These are phyloP conservation scores for Clitarchus hookeri DNA, from an alignment of 2,888 invertebrate species.

Conservation along the genomic window DNA sequence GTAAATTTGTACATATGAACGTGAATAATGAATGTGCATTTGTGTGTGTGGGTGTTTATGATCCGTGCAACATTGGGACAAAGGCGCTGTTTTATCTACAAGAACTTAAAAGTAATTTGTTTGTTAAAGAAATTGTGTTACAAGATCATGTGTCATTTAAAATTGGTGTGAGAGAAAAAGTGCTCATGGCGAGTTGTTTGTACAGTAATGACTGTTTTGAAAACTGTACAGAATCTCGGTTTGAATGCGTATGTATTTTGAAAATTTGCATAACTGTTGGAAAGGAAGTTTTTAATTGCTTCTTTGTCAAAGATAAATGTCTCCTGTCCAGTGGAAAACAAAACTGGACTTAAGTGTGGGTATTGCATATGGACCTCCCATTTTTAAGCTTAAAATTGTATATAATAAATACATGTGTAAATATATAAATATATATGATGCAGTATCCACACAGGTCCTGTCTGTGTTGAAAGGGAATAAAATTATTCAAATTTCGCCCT, in stretches of 20 bases:
- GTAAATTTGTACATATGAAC: conserved; percentile 14
- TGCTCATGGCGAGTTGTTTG: neutral
- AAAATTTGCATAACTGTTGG: conserved; percentile 3
- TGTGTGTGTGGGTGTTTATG: neutral
- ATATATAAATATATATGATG: conserved; percentile 4
- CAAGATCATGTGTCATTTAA: conserved; percentile 7
- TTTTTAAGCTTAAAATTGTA: conserved; percentile 3
- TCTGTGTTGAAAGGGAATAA: conserved; percentile 14
- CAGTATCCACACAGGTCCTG: conserved; percentile 14
- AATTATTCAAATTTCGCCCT: neutral
- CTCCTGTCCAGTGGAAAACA: neutral
- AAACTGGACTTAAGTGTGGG: neutral
- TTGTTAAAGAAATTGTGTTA: conserved; percentile 14
- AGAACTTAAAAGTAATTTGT: conserved; percentile 6
- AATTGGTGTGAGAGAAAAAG: neutral
- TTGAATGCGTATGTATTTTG: neutral
- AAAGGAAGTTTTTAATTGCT: conserved; percentile 6
- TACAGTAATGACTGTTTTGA: neutral
- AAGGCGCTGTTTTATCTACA: neutral
- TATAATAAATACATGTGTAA: neutral
- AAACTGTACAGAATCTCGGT: neutral
- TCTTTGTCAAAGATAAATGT: conserved; percentile 2
- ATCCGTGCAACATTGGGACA: neutral
- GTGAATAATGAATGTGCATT: neutral
- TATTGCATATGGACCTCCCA: conserved; percentile 2